These are phyloP conservation scores for Sesia apiformis DNA, from an alignment of 2,888 invertebrate genomes.

Conservation along the genomic window DNA sequence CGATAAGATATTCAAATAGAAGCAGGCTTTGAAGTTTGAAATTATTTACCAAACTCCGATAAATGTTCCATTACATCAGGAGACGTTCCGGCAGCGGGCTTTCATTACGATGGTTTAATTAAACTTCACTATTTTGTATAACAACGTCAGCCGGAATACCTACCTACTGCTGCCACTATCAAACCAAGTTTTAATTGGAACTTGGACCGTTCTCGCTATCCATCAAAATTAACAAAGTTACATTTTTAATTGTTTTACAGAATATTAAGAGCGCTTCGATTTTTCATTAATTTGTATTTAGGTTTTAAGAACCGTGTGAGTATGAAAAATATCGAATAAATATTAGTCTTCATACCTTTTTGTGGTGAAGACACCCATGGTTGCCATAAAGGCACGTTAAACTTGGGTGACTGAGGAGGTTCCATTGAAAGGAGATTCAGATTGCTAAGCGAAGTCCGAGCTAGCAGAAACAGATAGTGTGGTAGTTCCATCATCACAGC, in stretches of 20 bases:
- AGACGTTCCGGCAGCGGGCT: not conserved
- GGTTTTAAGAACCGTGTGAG: too few relatives aligned
- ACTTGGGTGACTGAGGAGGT: conserved; percentile 68
- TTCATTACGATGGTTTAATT: not conserved
- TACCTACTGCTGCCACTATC: not conserved
- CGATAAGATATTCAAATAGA: not conserved
- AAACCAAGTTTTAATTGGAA: conserved; percentile 11
- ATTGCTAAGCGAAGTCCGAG: conserved; percentile 50
- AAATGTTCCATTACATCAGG: not conserved
- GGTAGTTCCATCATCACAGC: conserved; percentile 67
- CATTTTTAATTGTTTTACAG: not conserved
- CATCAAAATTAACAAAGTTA: not conserved
- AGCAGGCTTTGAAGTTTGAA: conserved; percentile 1
- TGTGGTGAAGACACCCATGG: conserved; percentile 59
- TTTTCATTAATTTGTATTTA: too few relatives aligned
- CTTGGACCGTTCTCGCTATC: conserved; percentile 1
- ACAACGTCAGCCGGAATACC: not conserved
- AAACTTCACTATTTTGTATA: not conserved
- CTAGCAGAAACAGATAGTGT: conserved; percentile 55
- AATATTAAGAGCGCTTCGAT: not conserved
- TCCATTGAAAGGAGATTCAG: conserved; percentile 56
- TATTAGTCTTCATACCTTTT: conserved; percentile 36
- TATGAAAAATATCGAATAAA: too few relatives aligned
- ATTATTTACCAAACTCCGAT: conserved; percentile 1
- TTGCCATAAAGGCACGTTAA: conserved; percentile 67